Conservation (phyloP, 1,140 invertebrate genomes). For the Hyposmocoma kahamanoa region DNA sequence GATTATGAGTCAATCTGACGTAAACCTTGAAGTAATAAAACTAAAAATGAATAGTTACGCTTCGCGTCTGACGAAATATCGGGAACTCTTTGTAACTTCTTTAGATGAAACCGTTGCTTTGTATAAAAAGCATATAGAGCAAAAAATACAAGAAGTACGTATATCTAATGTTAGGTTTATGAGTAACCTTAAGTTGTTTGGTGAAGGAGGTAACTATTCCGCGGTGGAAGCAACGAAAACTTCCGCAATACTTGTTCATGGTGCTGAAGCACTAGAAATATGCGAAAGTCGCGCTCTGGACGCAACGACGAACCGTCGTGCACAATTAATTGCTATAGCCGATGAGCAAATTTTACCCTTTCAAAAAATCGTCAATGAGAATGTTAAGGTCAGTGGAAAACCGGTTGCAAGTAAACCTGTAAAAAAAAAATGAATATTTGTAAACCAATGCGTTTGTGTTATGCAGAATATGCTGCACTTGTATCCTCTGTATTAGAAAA, state of each 20-base stretch:
- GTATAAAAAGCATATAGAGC: constrained; percentile 31
- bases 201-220: constrained; percentile 44
- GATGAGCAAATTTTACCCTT: constrained; percentile 36
- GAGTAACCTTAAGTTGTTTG: constrained; percentile 38
- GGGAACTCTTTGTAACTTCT: constrained; percentile 36
- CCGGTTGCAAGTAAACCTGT: not conserved
- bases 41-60: constrained; percentile 54
- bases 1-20: constrained; percentile 17
- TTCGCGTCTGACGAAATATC: constrained; percentile 33
- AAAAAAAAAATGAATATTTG: not conserved
- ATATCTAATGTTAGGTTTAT: constrained; percentile 42
- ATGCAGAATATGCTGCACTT: too few species aligned
- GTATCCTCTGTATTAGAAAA: too few species aligned
- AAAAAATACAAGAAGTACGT: constrained; percentile 34
- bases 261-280: constrained; percentile 35
- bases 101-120: constrained; percentile 24
- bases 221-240: constrained; percentile 34
- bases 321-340: constrained; percentile 30
- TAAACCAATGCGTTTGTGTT: too few species aligned
- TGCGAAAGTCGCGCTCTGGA: constrained; percentile 27
- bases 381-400: not conserved
- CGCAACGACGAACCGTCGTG: constrained; percentile 28
- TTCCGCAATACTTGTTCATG: constrained; percentile 26
- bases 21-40: constrained; percentile 36
- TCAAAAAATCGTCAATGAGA: constrained; percentile 23